A percentile compares a stretch with the other conserved stretches of the same genome.
These are phyloP conservation scores for Piprites chloris DNA, from an alignment of 2,113 vertebrate genomes.

Conservation along the genomic window DNA sequence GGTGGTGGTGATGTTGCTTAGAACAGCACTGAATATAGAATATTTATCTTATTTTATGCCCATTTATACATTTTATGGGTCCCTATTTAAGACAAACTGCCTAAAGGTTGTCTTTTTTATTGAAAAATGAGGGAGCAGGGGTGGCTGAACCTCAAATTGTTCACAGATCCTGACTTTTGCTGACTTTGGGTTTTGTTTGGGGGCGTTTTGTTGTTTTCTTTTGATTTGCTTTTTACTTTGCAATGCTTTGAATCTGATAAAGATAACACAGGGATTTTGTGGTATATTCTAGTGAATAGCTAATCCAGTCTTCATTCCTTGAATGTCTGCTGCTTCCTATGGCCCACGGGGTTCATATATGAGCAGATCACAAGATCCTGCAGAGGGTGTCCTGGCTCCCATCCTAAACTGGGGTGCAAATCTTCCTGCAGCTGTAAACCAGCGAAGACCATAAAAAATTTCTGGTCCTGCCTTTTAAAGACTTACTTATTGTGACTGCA, in stretches of 20 bases:
- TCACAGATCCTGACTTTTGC: not conserved
- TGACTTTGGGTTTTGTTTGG: rapidly evolving
- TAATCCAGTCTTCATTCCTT: not conserved
- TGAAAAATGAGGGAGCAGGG: not conserved
- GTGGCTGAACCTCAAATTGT: not conserved
- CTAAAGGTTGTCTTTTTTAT: not conserved
- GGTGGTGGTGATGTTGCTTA: not conserved
- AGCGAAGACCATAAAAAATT: not conserved
- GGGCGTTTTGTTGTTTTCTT: not conserved
- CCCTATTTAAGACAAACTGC: not conserved
- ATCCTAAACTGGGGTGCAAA: not conserved
- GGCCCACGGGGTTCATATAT: not conserved
- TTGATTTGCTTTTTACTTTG: not conserved
- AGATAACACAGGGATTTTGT: not conserved
- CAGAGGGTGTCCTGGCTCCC: not conserved
- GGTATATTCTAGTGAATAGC: not conserved
- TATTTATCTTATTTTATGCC: not conserved
- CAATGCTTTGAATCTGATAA: not conserved
- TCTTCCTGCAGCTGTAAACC: not conserved
- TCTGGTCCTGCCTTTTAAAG: not conserved
- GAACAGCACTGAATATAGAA: not conserved
- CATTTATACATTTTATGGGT: not conserved
- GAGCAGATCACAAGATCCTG: not conserved
- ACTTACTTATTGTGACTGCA: not conserved
- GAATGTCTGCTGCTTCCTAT: not conserved